Evolutionary conservation across 2,797 vertebrate species (phyloP), one percentile per base, ranked within the genome.

Genomic region (Craterocephalus amniculus): DNA sequence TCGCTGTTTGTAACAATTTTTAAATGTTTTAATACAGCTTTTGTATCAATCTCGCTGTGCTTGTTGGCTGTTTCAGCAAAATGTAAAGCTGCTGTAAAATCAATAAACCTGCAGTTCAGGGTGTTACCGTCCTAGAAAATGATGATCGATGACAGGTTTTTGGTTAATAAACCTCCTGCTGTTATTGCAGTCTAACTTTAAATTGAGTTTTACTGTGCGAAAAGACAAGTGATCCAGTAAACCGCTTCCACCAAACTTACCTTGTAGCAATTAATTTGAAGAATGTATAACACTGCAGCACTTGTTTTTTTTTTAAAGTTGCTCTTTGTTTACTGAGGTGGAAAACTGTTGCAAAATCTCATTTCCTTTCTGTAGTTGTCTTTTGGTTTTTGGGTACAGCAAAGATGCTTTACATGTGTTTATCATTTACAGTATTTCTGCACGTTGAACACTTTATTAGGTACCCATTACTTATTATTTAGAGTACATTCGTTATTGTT

Each of bases 261-360:
- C 6, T 73, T 66, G 73, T 57, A 65, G 67, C 68, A 58, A 70
- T 71, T 57, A 1, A 76, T 80, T 51, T 66, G 34, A 22, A 49
- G 68, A 54, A 68, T 59, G 27, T 36, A 27, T 14, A 73, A 58
- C 6, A 1, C 40, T 64, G 62, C 51, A 31, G 40, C 6, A 43
- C 40, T 43, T 40, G 38, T 40, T 40, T 40, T 3, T 18, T 40
- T 48, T 48, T 18, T n/a, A n/a, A 7, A 45, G 11, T 11, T 49
- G 1, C 12, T 49, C 5, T 49, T 49, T 49, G 8, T 12, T 22
- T 20, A 43, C 18, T 3, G 38, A 20, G 6, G 20, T 43, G 18
- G 35, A 20, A 43, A 40, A 40, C 14, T 40, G 12, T 38, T 40
- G 38, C 40, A 18, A 43, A 43, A 6, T 43, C 16, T 20, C 18